Percentiles rank a stretch among this genome's conserved stretches.
phyloP scores from a whole-genome alignment of 2,797 vertebrate species.

The Rallus crepitans region DNA sequence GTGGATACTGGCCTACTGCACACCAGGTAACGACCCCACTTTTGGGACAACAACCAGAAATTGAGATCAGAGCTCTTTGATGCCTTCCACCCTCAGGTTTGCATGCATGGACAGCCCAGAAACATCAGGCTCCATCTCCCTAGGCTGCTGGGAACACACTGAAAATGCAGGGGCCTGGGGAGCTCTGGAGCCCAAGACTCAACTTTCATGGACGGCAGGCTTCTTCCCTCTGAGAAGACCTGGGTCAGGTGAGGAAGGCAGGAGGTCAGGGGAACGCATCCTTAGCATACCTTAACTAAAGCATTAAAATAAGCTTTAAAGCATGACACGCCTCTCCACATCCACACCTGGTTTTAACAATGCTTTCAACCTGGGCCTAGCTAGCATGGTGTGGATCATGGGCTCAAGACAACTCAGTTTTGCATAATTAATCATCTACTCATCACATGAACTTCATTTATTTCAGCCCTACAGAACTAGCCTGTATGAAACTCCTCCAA shows the following conservation, averaged over 20 bases:
- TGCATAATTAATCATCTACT: background rate
- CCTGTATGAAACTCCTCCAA: background rate
- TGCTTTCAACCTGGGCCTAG: background rate
- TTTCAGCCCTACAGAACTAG: background rate
- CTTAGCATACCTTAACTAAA: background rate
- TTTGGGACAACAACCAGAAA: background rate
- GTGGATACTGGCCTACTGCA: too few species aligned
- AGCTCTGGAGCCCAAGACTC: background rate
- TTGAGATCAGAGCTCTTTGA: background rate
- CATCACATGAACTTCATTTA: accelerated
- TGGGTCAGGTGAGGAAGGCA: background rate
- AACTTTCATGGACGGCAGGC: background rate
- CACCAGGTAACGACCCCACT: too few species aligned
- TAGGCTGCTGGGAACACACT: background rate
- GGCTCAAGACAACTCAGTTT: background rate
- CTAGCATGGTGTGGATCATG: background rate
- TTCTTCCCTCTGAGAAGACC: background rate
- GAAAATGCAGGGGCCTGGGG: background rate
- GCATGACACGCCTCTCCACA: background rate
- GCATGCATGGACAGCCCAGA: background rate
- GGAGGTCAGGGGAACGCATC: background rate
- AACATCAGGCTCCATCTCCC: background rate
- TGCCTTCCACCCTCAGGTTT: background rate
- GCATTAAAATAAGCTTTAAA: background rate
- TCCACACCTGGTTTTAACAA: background rate